A percentile compares a stretch with the other conserved stretches of the same genome.
Conservation (phyloP, 2,797 vertebrate genomes). For the Thaleichthys pacificus region DNA sequence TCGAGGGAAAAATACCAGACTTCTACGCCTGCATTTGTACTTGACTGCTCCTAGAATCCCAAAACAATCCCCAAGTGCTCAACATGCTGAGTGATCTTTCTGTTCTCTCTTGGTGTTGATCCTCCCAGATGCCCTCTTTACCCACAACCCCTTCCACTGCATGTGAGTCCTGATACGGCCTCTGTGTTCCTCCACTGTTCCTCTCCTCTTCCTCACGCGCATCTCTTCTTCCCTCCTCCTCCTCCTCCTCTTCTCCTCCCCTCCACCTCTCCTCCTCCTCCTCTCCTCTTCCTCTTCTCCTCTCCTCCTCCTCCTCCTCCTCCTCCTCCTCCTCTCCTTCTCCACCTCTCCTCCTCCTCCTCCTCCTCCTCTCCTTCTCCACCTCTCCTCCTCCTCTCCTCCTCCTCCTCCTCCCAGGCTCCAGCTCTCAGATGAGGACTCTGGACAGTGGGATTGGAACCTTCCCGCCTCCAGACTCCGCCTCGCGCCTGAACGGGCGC, state of each 20-base stretch:
- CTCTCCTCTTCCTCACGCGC: too few species aligned
- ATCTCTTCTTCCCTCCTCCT: too few species aligned
- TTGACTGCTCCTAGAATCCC: background rate
- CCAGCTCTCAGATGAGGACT: constrained; percentile 90
- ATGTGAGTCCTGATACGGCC: constrained; percentile 43
- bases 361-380: constrained; percentile 42
- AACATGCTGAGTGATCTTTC: background rate
- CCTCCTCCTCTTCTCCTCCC: constrained; percentile 15
- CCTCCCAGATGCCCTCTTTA: constrained; percentile 45
- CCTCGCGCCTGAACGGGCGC: constrained; percentile 74
- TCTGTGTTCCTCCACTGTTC: constrained; percentile 18
- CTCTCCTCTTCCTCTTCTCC: constrained; percentile 58
- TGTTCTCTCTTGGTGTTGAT: constrained; percentile 36
- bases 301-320: constrained; percentile 48
- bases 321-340: constrained; percentile 54
- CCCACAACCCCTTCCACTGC: constrained; percentile 61
- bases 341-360: too few species aligned
- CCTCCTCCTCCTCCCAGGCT: constrained; percentile 72
- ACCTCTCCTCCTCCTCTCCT: constrained; percentile 43
- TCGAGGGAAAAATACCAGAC: background rate
- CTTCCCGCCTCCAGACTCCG: constrained; percentile 87
- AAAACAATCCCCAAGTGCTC: too few species aligned
- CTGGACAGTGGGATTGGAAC: constrained; percentile 94
- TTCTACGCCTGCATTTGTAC: background rate
- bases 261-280: constrained; percentile 52